phyloP scores from a whole-genome alignment of 2,797 vertebrate species.

The Podarcis siculus region DNA sequence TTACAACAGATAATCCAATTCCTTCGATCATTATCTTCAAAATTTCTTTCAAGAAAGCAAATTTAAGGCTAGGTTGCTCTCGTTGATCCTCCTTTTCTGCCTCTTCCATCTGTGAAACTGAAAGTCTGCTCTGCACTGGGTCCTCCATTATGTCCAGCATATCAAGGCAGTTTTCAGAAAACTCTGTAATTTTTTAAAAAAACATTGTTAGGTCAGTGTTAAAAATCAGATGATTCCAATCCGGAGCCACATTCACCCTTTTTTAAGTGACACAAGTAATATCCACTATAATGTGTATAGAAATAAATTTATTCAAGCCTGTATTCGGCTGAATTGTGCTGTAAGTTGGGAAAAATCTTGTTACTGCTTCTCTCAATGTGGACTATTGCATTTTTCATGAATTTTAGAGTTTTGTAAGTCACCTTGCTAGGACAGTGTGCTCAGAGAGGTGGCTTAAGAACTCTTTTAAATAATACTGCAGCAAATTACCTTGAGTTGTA shows the following conservation, averaged over 20 bases:
- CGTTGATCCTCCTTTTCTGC: slow-evolving; percentile 81
- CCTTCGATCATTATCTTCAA: slow-evolving; percentile 92
- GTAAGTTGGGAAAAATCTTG: no score
- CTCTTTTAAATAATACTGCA: not conserved
- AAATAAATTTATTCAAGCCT: no score
- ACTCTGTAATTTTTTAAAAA: slow-evolving; percentile 78
- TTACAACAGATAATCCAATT: slow-evolving; percentile 89
- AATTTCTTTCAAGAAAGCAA: slow-evolving; percentile 91
- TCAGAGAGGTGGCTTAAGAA: no score
- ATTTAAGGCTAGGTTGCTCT: slow-evolving; percentile 80
- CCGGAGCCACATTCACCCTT: not conserved
- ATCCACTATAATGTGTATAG: not conserved
- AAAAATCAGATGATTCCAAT: not conserved
- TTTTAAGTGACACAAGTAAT: not conserved
- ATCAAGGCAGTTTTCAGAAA: slow-evolving; percentile 86
- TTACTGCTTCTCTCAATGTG: no score
- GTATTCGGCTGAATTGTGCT: no score
- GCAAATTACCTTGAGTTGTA: not conserved
- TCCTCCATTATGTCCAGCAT: slow-evolving; percentile 89
- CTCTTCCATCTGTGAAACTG: slow-evolving; percentile 79
- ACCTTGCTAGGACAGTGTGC: no score
- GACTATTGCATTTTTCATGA: no score
- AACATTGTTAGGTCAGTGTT: slow-evolving; percentile 37
- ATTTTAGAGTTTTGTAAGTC: no score
- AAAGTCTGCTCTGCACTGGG: slow-evolving; percentile 78